Conservation (phyloP, 53 echinoderm and acorn worm species). For the Astropecten irregularis region DNA sequence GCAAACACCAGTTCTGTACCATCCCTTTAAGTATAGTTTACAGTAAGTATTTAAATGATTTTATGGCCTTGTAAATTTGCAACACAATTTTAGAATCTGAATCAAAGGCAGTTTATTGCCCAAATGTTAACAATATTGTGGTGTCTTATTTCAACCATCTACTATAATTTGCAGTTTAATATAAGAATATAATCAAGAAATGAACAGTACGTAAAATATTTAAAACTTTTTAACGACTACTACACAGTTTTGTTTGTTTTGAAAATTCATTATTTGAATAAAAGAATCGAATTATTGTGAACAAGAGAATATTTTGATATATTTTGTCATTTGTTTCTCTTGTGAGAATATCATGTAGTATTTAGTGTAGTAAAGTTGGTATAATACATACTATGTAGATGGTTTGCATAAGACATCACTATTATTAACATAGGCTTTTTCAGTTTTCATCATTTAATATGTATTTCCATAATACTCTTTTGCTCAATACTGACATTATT, state of each 20-base stretch:
- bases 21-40: no score
- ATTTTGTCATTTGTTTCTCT: conserved; percentile 20
- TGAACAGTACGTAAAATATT: not conserved
- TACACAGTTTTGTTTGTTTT: not conserved
- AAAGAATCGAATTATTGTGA: not conserved
- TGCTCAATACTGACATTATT: no score
- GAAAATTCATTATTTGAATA: not conserved
- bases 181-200: not conserved
- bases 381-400: conserved; percentile 26
- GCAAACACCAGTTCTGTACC: no score
- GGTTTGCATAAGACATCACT: conserved; percentile 60
- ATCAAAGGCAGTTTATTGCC: no score
- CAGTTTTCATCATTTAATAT: not conserved
- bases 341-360: not conserved
- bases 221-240: no score
- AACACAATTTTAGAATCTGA: no score
- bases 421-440: not conserved
- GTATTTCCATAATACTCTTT: no score
- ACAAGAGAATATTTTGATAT: no score
- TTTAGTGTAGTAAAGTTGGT: not conserved
- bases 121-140: no score
- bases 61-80: no score
- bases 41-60: no score
- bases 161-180: conserved; percentile 4
- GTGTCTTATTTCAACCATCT: conserved; percentile 55